Evolutionary conservation across 92 coral and sea anemone species (phyloP).

Genomic region (Galaxea fascicularis): DNA sequence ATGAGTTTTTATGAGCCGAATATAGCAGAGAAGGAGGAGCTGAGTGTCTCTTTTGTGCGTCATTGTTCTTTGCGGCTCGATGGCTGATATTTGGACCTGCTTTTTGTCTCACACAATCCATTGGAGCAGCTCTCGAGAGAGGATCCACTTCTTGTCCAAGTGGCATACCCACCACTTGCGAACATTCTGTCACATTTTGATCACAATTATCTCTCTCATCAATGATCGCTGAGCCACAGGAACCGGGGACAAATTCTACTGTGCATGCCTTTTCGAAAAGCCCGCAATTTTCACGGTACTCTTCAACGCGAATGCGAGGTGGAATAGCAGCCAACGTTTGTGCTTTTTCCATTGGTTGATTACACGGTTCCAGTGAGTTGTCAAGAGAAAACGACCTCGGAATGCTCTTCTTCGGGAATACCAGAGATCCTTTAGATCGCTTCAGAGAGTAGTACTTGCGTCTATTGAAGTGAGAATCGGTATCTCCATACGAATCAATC

Average conservation of each 20-base stretch:
- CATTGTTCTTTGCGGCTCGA: constrained; percentile 43
- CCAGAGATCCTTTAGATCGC: constrained; percentile 78
- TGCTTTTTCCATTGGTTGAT: constrained; percentile 59
- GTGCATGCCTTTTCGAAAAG: constrained; percentile 31
- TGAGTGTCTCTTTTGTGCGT: constrained; percentile 26
- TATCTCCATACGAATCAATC: constrained; percentile 62
- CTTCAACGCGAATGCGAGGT: constrained; percentile 56
- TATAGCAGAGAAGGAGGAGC: constrained; percentile 46
- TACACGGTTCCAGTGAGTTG: constrained; percentile 31
- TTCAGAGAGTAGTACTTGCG: constrained; percentile 80
- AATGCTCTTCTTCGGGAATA: constrained; percentile 60
- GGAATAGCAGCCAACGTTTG: constrained; percentile 60
- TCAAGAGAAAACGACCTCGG: constrained; percentile 39
- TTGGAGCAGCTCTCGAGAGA: constrained; percentile 16
- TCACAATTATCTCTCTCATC: background rate
- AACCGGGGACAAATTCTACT: constrained; percentile 42
- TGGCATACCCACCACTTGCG: constrained; percentile 1
- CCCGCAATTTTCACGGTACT: constrained; percentile 42
- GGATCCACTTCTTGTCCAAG: background rate
- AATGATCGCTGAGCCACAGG: constrained; percentile 22
- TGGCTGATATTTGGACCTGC: constrained; percentile 28
- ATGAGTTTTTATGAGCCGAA: constrained; percentile 25
- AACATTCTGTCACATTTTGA: constrained; percentile 19
- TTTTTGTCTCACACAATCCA: background rate
- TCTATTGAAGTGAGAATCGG: constrained; percentile 21